phyloP scores from a whole-genome alignment of 2,888 invertebrate genomes.

The Brachyopa scutellaris region DNA sequence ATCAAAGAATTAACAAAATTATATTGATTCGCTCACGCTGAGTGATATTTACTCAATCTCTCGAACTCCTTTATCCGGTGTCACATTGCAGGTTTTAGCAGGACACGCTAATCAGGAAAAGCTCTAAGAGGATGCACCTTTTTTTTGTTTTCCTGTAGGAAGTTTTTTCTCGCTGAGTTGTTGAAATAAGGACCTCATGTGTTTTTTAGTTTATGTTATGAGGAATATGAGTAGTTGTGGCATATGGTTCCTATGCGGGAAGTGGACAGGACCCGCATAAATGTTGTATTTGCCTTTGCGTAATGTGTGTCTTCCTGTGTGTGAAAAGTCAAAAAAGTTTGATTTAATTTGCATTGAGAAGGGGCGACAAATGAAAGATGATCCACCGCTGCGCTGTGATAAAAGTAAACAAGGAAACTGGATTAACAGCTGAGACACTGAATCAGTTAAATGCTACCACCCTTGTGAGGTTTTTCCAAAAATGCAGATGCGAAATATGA shows the following conservation, averaged over 20 bases:
- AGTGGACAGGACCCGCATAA: constrained; percentile 46
- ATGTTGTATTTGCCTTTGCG: constrained; percentile 25
- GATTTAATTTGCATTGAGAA: constrained; percentile 45
- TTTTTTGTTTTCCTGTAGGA: constrained; percentile 47
- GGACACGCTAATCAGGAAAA: constrained; percentile 39
- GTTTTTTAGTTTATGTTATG: constrained; percentile 4
- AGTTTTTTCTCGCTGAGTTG: constrained; percentile 25
- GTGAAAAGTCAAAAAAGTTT: constrained; percentile 38
- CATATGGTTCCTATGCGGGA: constrained; percentile 63
- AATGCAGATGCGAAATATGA: constrained; percentile 52
- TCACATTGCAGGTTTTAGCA: constrained; percentile 54
- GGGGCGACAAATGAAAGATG: constrained; percentile 48
- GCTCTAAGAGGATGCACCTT: constrained; percentile 42
- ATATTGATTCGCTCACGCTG: constrained; percentile 51
- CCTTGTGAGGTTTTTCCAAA: constrained; percentile 9
- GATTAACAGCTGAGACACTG: constrained; percentile 62
- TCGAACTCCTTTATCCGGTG: constrained; percentile 61
- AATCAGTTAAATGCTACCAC: constrained; percentile 47
- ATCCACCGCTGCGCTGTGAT: constrained; percentile 30
- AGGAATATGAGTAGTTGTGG: constrained; percentile 50
- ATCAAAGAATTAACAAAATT: constrained; percentile 56
- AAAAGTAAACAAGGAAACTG: constrained; percentile 42
- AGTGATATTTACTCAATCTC: constrained; percentile 52
- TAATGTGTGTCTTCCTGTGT: constrained; percentile 12
- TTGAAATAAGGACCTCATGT: constrained; percentile 32